Base-by-base conservation (phyloP, 1,140 invertebrate genomes). In the Drosophila malerkotliana region DNA sequence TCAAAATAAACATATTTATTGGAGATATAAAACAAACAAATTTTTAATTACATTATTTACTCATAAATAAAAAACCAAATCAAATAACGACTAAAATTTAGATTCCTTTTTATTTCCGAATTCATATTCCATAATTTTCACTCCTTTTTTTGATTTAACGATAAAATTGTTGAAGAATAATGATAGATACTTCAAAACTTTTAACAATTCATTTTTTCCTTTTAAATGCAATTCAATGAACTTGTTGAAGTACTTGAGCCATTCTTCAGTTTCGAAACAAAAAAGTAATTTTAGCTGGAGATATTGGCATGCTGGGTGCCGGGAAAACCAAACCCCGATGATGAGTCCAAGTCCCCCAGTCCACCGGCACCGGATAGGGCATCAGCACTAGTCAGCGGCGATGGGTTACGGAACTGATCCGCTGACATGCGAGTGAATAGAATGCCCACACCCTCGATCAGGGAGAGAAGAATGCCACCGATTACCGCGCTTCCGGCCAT, bases 361-460 rank as follows among this genome's bases (percentile, higher is more conserved):
- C 32, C 47, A 2, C 41, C 7, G 4, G 37, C 7, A 4, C 18
- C 18, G 18, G 44, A 18, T 10, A 47, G 9, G 49, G 24, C 34
- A 1, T 79, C 75, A 1, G 62, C 41, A 0, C 37, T n/a, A 0
- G n/a, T 18, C 14, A 51, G 45, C 7, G 82, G 79, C 0, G 45
- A 18, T 0, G 49, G 93, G 45, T 97, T 97, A 92, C 96, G 95
- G 92, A 98, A 98, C 83, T 98, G 96, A 77, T 98, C 97, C 1
- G 98, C 97, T 44, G 96, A 95, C 72, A 97, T 93, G 84, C 97
- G 94, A 9, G 97, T 98, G 75, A 99, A 96, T 76, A 99, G 92
- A 69, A 99, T 98, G 57, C 98, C 97, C 58, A 99, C 95, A 54
- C 98, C 99, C 94, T 99, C 99, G 78, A 99, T 99, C 58, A 99